Base-by-base conservation (phyloP, 2,113 vertebrate genomes). In the Proteles cristata region DNA sequence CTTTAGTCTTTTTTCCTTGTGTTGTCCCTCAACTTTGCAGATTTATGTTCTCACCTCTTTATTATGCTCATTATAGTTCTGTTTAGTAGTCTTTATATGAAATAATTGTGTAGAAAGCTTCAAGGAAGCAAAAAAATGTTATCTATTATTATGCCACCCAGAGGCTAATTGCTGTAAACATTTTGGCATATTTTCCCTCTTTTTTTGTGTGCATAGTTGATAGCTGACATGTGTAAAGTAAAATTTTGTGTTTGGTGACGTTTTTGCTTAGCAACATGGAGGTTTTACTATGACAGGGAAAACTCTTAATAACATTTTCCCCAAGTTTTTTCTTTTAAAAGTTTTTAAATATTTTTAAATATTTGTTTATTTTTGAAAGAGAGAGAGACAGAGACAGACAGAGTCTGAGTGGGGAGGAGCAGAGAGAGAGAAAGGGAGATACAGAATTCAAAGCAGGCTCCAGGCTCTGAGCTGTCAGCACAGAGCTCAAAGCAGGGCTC, bases 111-210 rank as follows among this genome's bases (percentile, higher is more conserved):
- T 90, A 83, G 74, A 66, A 94, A 86, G 50, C 89, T 93, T 31
- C 33, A 93, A 45, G 43, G 63, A 87, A 93, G 45, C 21, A 77
- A 86, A 97, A 86, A 86, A 80, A 81, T 73, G 31, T 86, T 28
- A 45, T 65, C 61, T 79, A 0, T 96, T 61, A 66, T 90, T 43
- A 63, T 97, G 90, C 63, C 82, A 94, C 71, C 50, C 69, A 88
- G 93, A 96, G 69, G 97, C 76, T 94, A 96, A 69, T 91, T 84
- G n/a, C 45, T 80, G 4, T 95, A 88, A 93, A 91, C 53, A 96
- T 96, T 95, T 93, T 90, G 66, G 8, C 4, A 53, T 90, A 28
- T 84, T 96, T 94, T 43, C 35, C 33, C 11, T 23, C 10, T 61
- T 45, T 61, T 65, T 71, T 61, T 63, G 19, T 74, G 7, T 45